Conservation (phyloP, 92 coral and sea anemone genomes). For the Bergia puertoricense region DNA sequence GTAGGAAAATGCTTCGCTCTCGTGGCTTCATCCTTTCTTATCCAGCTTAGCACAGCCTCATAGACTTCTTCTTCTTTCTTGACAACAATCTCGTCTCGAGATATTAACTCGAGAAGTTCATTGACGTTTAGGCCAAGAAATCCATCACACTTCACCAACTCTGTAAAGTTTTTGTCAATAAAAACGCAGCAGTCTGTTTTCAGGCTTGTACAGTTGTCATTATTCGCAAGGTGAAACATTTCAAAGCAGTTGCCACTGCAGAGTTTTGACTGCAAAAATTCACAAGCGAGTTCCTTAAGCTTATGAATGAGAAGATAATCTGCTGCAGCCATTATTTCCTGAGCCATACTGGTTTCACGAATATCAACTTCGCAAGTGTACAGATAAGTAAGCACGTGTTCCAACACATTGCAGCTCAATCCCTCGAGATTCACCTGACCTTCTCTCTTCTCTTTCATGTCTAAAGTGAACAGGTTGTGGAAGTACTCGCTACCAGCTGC, state of each 20-base stretch:
- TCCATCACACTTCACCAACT: conserved; percentile 37
- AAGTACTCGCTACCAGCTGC: conserved; percentile 49
- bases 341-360: conserved; percentile 26
- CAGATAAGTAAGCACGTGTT: conserved; percentile 44
- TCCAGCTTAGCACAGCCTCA: conserved; percentile 38
- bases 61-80: conserved; percentile 46
- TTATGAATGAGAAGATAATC: conserved; percentile 40
- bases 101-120: conserved; percentile 32
- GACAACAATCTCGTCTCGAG: conserved; percentile 44
- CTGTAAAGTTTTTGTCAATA: conserved; percentile 39
- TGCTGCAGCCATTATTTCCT: conserved; percentile 43
- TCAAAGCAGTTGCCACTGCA: conserved; percentile 44
- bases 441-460: conserved; percentile 56
- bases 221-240: conserved; percentile 39
- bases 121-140: conserved; percentile 20
- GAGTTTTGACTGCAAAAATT: conserved; percentile 41
- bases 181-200: conserved; percentile 34
- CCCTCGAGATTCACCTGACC: conserved; percentile 40
- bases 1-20: conserved; percentile 19
- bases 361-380: conserved; percentile 44
- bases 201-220: conserved; percentile 33
- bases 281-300: conserved; percentile 41
- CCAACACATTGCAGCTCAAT: conserved; percentile 43
- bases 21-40: conserved; percentile 20
- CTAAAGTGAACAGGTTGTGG: conserved; percentile 36